Conservation (phyloP, 1,140 invertebrate genomes). For the Cherax destructor region DNA sequence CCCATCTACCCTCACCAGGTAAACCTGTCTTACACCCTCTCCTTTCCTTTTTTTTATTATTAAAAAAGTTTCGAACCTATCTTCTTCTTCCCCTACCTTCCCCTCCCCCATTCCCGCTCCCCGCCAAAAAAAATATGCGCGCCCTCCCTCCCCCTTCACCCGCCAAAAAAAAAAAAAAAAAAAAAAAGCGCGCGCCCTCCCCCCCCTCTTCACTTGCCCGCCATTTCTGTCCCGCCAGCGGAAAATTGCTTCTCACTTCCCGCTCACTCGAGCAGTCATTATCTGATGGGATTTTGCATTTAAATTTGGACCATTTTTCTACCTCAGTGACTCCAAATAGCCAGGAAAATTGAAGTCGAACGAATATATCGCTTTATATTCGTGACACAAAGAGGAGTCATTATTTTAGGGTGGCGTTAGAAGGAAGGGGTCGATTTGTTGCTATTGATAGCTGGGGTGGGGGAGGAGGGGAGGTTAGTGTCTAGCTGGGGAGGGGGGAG, state of each 20-base stretch:
- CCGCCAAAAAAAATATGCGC: too few relatives aligned
- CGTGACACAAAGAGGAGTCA: slow-evolving; percentile 71
- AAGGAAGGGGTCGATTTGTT: slow-evolving; percentile 57
- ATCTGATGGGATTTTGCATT: slow-evolving; percentile 73
- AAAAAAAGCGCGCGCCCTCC: too few relatives aligned
- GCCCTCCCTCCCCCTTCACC: too few relatives aligned
- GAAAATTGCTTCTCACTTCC: slow-evolving; percentile 72
- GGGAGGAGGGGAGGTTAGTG: neutral
- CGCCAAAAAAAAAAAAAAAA: too few relatives aligned
- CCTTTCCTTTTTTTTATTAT: too few relatives aligned
- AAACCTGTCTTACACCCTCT: too few relatives aligned
- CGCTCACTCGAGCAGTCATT: slow-evolving; percentile 71
- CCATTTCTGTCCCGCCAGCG: slow-evolving; percentile 69
- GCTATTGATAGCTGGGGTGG: slow-evolving; percentile 46
- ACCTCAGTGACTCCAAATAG: slow-evolving; percentile 72
- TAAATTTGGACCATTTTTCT: slow-evolving; percentile 73
- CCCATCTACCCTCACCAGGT: too few relatives aligned
- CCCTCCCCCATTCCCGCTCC: too few relatives aligned
- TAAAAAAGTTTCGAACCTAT: too few relatives aligned
- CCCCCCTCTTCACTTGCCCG: slow-evolving; percentile 23
- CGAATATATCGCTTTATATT: slow-evolving; percentile 72
- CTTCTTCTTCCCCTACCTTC: too few relatives aligned
- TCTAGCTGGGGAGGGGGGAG: too few relatives aligned
- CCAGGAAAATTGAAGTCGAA: slow-evolving; percentile 72
- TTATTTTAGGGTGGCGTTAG: slow-evolving; percentile 69